Percentiles rank a stretch among this genome's conserved stretches.
Evolutionary conservation across 2,888 invertebrate species (phyloP).

Genomic region (Nyleta sp.): DNA sequence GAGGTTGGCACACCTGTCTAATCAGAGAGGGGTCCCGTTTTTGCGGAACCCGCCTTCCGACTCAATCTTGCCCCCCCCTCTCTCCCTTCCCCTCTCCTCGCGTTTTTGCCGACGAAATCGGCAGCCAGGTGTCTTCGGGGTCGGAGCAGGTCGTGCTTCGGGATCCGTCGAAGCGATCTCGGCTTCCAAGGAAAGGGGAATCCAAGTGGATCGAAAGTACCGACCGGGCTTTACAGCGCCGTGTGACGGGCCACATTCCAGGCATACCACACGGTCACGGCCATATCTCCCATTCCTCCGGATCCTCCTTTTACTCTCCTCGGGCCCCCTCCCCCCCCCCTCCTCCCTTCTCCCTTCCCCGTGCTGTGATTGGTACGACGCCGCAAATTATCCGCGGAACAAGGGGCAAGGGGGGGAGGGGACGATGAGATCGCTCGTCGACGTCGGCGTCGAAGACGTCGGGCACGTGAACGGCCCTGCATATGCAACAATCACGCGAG

Average conservation of each 20-base stretch:
- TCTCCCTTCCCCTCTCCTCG: constrained; percentile 18
- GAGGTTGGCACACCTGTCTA: constrained; percentile 64
- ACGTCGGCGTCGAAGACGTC: too few species aligned
- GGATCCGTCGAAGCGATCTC: constrained; percentile 48
- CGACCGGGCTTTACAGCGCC: constrained; percentile 73
- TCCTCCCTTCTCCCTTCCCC: too few species aligned
- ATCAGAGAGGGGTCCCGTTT: constrained; percentile 33
- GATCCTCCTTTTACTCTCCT: constrained; percentile 72
- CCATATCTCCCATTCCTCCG: constrained; percentile 81
- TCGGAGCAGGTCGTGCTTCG: constrained; percentile 28
- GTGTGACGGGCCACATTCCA: constrained; percentile 81
- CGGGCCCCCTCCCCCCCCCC: constrained; percentile 57
- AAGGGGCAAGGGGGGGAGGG: too few species aligned
- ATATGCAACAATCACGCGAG: constrained; percentile 60
- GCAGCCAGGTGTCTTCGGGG: constrained; percentile 45
- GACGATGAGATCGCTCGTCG: too few species aligned
- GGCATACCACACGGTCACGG: constrained; percentile 81
- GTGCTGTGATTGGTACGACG: too few species aligned
- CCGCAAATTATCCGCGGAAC: too few species aligned
- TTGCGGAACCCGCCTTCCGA: constrained; percentile 14
- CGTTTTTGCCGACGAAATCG: constrained; percentile 5
- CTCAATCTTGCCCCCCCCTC: constrained; percentile 10
- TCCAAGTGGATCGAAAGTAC: constrained; percentile 76
- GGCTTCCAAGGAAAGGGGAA: constrained; percentile 64
- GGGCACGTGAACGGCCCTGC: constrained; percentile 38